Base-by-base conservation (phyloP, 1,140 invertebrate species). In the Diplogasteroides magnus region DNA sequence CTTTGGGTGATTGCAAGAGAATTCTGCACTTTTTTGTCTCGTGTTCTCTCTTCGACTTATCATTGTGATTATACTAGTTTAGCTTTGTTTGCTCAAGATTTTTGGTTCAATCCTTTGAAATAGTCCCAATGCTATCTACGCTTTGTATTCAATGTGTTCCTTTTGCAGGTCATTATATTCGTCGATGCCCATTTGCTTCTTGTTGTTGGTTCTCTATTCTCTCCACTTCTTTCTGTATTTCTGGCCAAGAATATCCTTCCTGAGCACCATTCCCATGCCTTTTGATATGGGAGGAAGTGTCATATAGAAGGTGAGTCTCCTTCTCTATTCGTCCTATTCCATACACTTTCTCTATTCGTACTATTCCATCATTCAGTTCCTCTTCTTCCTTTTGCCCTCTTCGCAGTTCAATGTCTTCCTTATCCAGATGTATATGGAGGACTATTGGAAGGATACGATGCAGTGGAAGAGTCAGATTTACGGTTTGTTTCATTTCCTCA, bases 321-420 rank as follows among this genome's bases (percentile, higher is more conserved):
- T 71, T n/a, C n/a, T n/a, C n/a, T n/a, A n/a, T n/a, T n/a, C n/a
- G n/a, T n/a, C n/a, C n/a, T n/a, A n/a, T n/a, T n/a, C 23, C 3
- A 26, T 19, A 19, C 56, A 27, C 55, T 71, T 26, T 19, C 2
- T 29, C 19, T 56, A 15, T 6, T 55, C 0, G 19, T 6, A 56
- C 0, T 73, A 56, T 71, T 65, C 23, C 13, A 13, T 72, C 28
- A 15, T 70, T 19, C 37, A 73, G 69, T 64, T 67, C 66, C 27
- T 64, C 11, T 13, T 37, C 28, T 13, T 28, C 25, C n/a, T 65
- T 48, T 69, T 14, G 37, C 65, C 0, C 32, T 77, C 13, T 75
- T 64, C 55, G 23, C 79, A n/a, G 72, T 77, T 61, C 76, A 77
- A 58, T 65, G 67, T 29, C 23, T 69, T 13, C 69, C 26, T 77